Percentiles rank a stretch among this genome's conserved stretches.
phyloP scores from a whole-genome alignment of 2,888 invertebrate species.

The Ptilodon capucinus region DNA sequence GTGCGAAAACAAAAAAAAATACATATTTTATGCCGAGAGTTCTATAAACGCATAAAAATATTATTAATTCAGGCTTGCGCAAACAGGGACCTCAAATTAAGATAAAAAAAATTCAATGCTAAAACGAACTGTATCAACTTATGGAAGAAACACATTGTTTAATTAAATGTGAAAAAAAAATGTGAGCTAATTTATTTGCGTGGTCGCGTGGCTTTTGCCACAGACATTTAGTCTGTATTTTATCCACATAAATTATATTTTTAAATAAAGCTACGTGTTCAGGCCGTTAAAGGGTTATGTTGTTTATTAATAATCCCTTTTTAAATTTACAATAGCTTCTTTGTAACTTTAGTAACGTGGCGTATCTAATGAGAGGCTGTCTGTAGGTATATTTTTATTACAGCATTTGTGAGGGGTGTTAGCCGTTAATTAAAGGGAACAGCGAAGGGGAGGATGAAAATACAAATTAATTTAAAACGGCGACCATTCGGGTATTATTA shows the following conservation, averaged over 20 bases:
- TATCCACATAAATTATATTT: too few relatives aligned
- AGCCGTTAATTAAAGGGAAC: slow-evolving; percentile 34
- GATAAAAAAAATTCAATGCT: too few relatives aligned
- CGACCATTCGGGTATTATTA: slow-evolving; percentile 18
- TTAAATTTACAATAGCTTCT: slow-evolving; percentile 4
- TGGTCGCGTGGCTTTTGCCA: too few relatives aligned
- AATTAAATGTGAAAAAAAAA: too few relatives aligned
- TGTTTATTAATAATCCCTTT: slow-evolving; percentile 5
- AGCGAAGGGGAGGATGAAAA: slow-evolving; percentile 22
- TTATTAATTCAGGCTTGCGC: too few relatives aligned
- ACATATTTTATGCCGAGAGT: too few relatives aligned
- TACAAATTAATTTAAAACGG: slow-evolving; percentile 39
- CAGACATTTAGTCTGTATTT: too few relatives aligned
- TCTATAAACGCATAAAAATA: too few relatives aligned
- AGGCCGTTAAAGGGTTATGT: slow-evolving; percentile 2
- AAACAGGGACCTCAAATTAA: too few relatives aligned
- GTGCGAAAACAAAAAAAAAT: background rate
- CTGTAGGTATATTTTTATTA: background rate
- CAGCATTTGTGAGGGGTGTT: slow-evolving; percentile 12
- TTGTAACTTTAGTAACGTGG: background rate
- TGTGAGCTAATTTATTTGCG: too few relatives aligned
- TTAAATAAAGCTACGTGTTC: background rate
- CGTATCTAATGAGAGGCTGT: background rate
- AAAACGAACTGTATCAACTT: too few relatives aligned
- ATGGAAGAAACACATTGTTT: too few relatives aligned